Evolutionary conservation across 2,113 vertebrate species (phyloP), one percentile per base, ranked within the genome.

Genomic region (Oostethus manadensis): DNA sequence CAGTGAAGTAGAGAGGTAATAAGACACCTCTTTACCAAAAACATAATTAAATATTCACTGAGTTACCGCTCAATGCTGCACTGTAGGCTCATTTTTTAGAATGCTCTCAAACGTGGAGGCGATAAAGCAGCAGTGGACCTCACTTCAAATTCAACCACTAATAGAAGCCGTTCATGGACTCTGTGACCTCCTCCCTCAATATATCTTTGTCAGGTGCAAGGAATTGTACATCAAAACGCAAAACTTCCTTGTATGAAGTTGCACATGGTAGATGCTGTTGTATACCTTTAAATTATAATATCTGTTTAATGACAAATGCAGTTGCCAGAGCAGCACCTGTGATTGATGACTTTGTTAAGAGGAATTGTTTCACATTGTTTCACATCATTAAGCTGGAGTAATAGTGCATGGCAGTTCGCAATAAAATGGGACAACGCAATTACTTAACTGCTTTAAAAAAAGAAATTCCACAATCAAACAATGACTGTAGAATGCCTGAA

Each of bases 261-360:
- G 13, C 15, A 38, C 33, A 38, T 20, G 29, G 33, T 2, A 8
- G 38, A 20, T 20, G 29, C 11, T 56, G 57, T 54, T 50, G 64
- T 59, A 66, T 50, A 54, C 55, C 65, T 67, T 66, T 76, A 14
- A 47, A 82, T 70, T 74, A 66, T 18, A 68, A 73, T 40, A 57
- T 78, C 72, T 72, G 62, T 67, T 75, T 71, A 68, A 73, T 59
- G 68, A 70, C 63, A 69, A 69, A 74, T 56, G 69, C 46, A 18
- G 78, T 84, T 67, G 59, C 84, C 76, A 80, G 76, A 74, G 84
- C 4, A 84, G 81, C 79, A 70, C 73, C 60, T 70, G 68, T 85
- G 83, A 88, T 78, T 86, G 81, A 88, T 88, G 81, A 76, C 78
- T 86, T 76, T 84, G 84, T 88, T 86, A 86, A 82, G 78, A 80